Conservation (phyloP, 2,888 invertebrate genomes). For the Lissonota sp. region DNA sequence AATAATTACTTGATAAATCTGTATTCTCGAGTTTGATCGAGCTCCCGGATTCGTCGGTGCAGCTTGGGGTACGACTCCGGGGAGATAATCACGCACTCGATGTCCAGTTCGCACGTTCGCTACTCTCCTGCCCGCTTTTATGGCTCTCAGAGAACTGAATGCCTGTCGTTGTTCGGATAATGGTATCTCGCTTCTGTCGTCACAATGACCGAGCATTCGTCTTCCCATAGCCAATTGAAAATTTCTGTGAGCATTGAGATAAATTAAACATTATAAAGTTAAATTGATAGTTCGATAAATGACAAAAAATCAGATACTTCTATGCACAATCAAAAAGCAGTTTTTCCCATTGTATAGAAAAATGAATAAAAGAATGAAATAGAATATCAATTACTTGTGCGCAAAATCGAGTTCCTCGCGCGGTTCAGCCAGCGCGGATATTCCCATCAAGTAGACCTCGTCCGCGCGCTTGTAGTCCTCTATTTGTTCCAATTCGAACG, state of each 20-base stretch:
- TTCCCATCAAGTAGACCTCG: slow-evolving; percentile 91
- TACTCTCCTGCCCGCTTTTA: slow-evolving; percentile 86
- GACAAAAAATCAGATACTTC: no score
- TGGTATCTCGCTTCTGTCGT: slow-evolving; percentile 85
- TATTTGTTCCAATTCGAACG: slow-evolving; percentile 92
- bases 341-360: no score
- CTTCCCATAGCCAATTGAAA: slow-evolving; percentile 90
- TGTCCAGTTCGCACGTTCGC: slow-evolving; percentile 86
- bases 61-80: slow-evolving; percentile 85
- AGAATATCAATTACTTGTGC: slow-evolving; percentile 85
- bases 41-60: slow-evolving; percentile 81
- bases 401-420: slow-evolving; percentile 90
- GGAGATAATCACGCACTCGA: slow-evolving; percentile 85
- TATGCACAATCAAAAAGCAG: no score
- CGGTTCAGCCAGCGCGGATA: slow-evolving; percentile 92
- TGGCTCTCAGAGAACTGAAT: slow-evolving; percentile 90
- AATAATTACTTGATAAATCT: slow-evolving; percentile 85
- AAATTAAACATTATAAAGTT: neutral
- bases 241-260: slow-evolving; percentile 85
- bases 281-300: no score
- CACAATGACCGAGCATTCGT: slow-evolving; percentile 87
- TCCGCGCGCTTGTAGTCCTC: slow-evolving; percentile 94
- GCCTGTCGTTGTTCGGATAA: slow-evolving; percentile 90
- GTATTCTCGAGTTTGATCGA: slow-evolving; percentile 85
- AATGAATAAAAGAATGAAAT: no score